Base-by-base conservation (phyloP, 2,113 vertebrate genomes). In the Microtus oregoni region DNA sequence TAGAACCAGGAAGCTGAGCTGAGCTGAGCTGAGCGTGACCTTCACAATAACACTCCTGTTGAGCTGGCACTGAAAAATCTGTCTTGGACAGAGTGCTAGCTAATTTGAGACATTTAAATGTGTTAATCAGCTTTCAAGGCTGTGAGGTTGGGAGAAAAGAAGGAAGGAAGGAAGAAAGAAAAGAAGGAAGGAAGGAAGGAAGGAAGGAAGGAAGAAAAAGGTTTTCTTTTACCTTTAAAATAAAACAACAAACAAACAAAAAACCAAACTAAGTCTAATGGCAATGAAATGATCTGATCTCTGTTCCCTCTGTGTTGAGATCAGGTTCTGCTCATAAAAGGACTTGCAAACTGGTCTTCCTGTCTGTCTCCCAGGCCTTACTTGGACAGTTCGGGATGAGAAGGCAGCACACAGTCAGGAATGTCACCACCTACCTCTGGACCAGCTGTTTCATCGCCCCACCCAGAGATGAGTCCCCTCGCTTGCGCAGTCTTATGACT, bases 81-180 rank as follows among this genome's bases (percentile, higher is more conserved):
- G 72, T 28, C 63, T 87, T 35, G 47, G 70, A 50, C 38, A 82
- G 67, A 77, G 76, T 87, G n/a, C 55, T 28, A 77, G 61, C 67
- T 87, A 41, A 90, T 90, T 90, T 86, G 81, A 91, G 35, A 19
- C 44, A 86, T 47, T 55, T 19, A 85, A 79, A 88, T 86, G 32
- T 87, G 83, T 97, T 79, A 65, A 81, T 92, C 65, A 75, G 32
- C 81, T 94, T 89, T 94, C 78, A 94, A 96, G 47, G 47, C 78
- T 76, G 41, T 75, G 30, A 89, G 30, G 7, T 63, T 93, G n/a
- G 72, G 44, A 95, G 52, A 82, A 55, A 14, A 87, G 76, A 77
- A 14, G 67, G 30, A 70, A 85, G 13, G n/a, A 44, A 61, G 89
- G 14, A 11, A 92, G 44, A 77, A 70, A 77, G 19, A 0, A 15